phyloP scores from a whole-genome alignment of 30 jellyfish, hydroid and myxozoan species.

The Pseudorhiza aurosa region DNA sequence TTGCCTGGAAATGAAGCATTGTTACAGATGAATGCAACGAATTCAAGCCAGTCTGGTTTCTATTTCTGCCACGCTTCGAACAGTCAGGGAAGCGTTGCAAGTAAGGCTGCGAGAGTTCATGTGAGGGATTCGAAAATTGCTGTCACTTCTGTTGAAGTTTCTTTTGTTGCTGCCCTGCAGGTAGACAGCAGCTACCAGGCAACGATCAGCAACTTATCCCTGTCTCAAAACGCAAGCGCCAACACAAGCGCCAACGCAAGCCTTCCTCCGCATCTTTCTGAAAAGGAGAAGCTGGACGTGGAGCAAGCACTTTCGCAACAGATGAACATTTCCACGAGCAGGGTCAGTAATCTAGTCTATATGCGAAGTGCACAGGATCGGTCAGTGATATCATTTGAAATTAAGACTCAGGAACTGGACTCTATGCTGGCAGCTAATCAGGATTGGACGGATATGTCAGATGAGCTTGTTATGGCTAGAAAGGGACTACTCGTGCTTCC shows the following conservation, averaged over 20 bases:
- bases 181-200: background rate
- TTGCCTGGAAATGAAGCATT: conserved; percentile 21
- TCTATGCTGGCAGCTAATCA: background rate
- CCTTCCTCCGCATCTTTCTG: conserved; percentile 34
- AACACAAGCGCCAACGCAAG: background rate
- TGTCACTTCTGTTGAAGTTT: conserved; percentile 8
- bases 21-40: conserved; percentile 22
- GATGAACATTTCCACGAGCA: conserved; percentile 32
- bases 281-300: background rate
- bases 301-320: background rate
- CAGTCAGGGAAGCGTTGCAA: conserved; percentile 31
- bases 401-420: conserved; percentile 26
- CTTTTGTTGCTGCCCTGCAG: background rate
- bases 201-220: background rate
- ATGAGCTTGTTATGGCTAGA: conserved; percentile 58
- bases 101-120: conserved; percentile 62
- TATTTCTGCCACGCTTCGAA: conserved; percentile 64
- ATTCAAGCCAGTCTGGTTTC: conserved; percentile 59
- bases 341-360: conserved; percentile 19
- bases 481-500: conserved; percentile 55
- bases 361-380: background rate
- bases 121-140: conserved; percentile 36
- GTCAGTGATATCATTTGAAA: conserved; percentile 37
- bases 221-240: background rate
- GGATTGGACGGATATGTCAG: conserved; percentile 65